Conservation (phyloP, 2,888 invertebrate species). For the Altica lythri region DNA sequence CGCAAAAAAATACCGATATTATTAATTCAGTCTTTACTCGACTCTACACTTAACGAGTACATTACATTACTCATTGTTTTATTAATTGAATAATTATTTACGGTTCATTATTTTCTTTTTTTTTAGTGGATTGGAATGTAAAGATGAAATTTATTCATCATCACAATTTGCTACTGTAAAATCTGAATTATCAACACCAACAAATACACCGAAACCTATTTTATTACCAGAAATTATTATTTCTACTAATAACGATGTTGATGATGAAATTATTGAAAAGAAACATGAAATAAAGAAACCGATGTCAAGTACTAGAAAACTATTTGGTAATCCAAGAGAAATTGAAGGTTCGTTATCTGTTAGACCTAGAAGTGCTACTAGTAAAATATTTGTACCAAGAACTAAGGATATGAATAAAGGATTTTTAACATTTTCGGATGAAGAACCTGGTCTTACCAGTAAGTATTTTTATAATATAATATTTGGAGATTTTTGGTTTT, state of each 20-base stretch:
- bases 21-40: no score
- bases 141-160: slow-evolving; percentile 76
- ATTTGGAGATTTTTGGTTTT: no score
- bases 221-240: slow-evolving; percentile 32
- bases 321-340: slow-evolving; percentile 26
- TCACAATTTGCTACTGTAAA: slow-evolving; percentile 60
- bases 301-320: slow-evolving; percentile 29
- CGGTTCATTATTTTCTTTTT: slow-evolving; percentile 29
- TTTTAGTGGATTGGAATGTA: slow-evolving; percentile 77
- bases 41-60: no score
- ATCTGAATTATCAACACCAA: no score
- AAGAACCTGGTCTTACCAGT: slow-evolving; percentile 84
- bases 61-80: no score
- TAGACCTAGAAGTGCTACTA: slow-evolving; percentile 70
- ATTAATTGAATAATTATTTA: no score
- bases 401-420: slow-evolving; percentile 94
- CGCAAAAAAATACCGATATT: no score
- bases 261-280: slow-evolving; percentile 10
- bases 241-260: slow-evolving; percentile 5
- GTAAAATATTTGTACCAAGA: slow-evolving; percentile 78
- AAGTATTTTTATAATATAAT: slow-evolving; percentile 63
- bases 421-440: slow-evolving; percentile 85
- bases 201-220: slow-evolving; percentile 24
- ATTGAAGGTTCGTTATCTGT: slow-evolving; percentile 36
- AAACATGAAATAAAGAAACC: slow-evolving; percentile 11